Base-by-base conservation (phyloP, 1,140 invertebrate genomes). In the Hydropsyche tenuis region DNA sequence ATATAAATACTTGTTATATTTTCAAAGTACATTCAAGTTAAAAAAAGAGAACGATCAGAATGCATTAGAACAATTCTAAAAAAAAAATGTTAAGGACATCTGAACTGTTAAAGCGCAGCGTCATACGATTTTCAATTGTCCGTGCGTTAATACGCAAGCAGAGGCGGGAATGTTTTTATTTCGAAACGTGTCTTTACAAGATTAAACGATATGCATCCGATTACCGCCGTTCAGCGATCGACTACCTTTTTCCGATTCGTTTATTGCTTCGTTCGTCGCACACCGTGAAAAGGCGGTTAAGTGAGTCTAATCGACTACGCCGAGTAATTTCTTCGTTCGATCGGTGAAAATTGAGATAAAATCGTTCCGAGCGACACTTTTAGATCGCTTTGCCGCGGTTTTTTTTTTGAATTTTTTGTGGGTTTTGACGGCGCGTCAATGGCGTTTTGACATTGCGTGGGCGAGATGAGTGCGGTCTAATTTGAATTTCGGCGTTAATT, bases 141-240 rank as follows among this genome's bases (percentile, higher is more conserved):
- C n/a, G n/a, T n/a, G n/a, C n/a, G n/a, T n/a, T n/a, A n/a, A n/a
- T 4, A 22, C 22, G 20, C 51, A 9, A 20, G 3, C 22, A 23
- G 23, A 25, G 12, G 56, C 11, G 3, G 56, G 56, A 60, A 60
- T 25, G 23, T 25, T 60, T 65, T 65, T 43, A 65, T 65, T 43
- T 45, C 7, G 18, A 70, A 70, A 70, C 68, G 48, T 70, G 68
- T 70, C 51, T 70, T 56, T 42, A 42, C 51, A 56, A 70, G 68
- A 70, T 70, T 53, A 43, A 70, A 70, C 68, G 68, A 70, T 70
- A 68, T 48, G 65, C 42, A 68, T 68, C 23, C 65, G 65, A 68
- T 68, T 68, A 68, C n/a, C 43, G 43, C 20, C 56, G 23, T 18
- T 25, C 20, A 23, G 56, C 20, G 56, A 53, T 20, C 14, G 48